A percentile compares a stretch with the other conserved stretches of the same genome.
Conservation (phyloP, 2,888 invertebrate genomes). For the Emmelina monodactyla region DNA sequence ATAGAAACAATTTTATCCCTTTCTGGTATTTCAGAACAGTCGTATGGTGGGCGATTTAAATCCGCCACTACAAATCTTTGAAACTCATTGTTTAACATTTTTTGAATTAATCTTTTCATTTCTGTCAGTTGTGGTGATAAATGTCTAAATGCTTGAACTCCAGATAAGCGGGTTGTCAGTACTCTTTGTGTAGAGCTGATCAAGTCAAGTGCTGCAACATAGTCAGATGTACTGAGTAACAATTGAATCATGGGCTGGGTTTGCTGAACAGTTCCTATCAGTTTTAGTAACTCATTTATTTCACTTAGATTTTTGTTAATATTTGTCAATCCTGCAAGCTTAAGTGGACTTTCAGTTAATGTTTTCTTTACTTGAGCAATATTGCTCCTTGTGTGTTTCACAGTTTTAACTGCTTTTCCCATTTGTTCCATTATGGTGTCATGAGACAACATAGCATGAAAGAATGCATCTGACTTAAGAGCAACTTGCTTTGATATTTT, state of each 20-base stretch:
- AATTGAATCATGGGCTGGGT: slow-evolving; percentile 98
- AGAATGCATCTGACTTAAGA: slow-evolving; percentile 95
- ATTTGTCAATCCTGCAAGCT: slow-evolving; percentile 75
- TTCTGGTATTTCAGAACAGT: slow-evolving; percentile 70
- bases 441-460: slow-evolving; percentile 98
- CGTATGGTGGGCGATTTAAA: slow-evolving; percentile 80
- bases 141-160: slow-evolving; percentile 94
- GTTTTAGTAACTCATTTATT: slow-evolving; percentile 78
- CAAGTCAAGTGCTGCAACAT: slow-evolving; percentile 95
- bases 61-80: slow-evolving; percentile 90
- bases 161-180: slow-evolving; percentile 86
- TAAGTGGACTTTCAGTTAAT: slow-evolving; percentile 81
- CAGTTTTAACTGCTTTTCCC: slow-evolving; percentile 80
- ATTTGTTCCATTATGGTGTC: slow-evolving; percentile 97
- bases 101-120: slow-evolving; percentile 94
- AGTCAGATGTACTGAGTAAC: slow-evolving; percentile 92
- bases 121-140: slow-evolving; percentile 94
- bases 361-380: slow-evolving; percentile 80
- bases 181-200: slow-evolving; percentile 97
- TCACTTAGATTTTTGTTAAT: slow-evolving; percentile 70
- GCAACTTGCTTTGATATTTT: slow-evolving; percentile 93
- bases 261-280: slow-evolving; percentile 96
- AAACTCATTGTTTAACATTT: slow-evolving; percentile 96
- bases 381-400: slow-evolving; percentile 76
- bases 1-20: slow-evolving; percentile 88